Percentiles rank a stretch among this genome's conserved stretches.
These are phyloP conservation scores for Delichon dasypus DNA, from an alignment of 2,797 vertebrate species.

Conservation along the genomic window DNA sequence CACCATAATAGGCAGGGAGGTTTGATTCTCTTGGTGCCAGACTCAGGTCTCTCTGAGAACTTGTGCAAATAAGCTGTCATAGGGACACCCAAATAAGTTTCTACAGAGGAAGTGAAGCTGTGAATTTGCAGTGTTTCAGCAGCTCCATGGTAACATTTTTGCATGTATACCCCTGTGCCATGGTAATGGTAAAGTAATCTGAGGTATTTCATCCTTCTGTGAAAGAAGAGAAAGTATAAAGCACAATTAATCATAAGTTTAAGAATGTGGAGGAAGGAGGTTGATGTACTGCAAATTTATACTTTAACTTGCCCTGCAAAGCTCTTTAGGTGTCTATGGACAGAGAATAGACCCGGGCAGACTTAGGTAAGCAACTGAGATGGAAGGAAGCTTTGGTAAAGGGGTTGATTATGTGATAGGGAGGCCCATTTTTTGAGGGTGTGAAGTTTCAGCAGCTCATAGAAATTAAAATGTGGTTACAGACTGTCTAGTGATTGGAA, in stretches of 20 bases:
- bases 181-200: conserved; percentile 11
- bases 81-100: conserved; percentile 12
- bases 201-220: conserved; percentile 5
- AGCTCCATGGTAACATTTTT: conserved; percentile 55
- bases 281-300: not conserved
- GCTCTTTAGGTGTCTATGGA: not conserved
- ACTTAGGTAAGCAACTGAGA: not conserved
- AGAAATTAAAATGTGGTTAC: not conserved
- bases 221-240: not conserved
- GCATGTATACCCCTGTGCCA: not conserved
- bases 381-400: not conserved
- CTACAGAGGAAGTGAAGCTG: not conserved
- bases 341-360: not conserved
- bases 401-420: not conserved
- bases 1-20: conserved; percentile 18
- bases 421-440: not conserved
- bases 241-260: not conserved
- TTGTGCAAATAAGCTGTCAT: conserved; percentile 38
- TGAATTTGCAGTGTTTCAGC: not conserved
- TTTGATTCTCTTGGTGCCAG: conserved; percentile 5
- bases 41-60: not conserved
- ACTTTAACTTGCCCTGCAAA: not conserved
- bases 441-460: not conserved
- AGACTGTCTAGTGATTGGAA: not conserved
- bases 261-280: not conserved